phyloP scores from a whole-genome alignment of 2,888 invertebrate genomes.

The Troides oblongomaculatus region DNA sequence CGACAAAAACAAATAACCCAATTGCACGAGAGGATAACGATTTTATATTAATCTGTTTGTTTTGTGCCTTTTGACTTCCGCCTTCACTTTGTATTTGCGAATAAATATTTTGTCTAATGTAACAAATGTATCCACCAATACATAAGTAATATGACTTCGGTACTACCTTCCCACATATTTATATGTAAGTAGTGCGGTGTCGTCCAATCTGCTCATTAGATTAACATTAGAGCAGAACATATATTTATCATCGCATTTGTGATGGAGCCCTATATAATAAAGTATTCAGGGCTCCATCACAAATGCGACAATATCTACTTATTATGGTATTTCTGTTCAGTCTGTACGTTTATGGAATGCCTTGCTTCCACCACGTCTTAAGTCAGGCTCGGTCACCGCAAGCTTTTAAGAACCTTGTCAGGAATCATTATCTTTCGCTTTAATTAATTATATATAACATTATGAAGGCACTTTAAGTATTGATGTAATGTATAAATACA shows the following conservation, averaged over 20 bases:
- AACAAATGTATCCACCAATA: background rate
- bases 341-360: too few species aligned
- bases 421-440: too few species aligned
- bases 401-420: too few species aligned
- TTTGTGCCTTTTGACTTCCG: background rate
- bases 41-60: slow-evolving; percentile 7
- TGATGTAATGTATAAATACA: too few species aligned
- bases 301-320: too few species aligned
- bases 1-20: slow-evolving; percentile 12
- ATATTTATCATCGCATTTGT: background rate
- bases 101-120: background rate
- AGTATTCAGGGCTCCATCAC: too few species aligned
- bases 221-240: background rate
- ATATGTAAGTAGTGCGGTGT: background rate
- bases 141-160: background rate
- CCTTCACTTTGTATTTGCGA: background rate
- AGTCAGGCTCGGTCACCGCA: too few species aligned
- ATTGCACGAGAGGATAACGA: slow-evolving; percentile 23
- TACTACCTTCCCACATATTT: background rate
- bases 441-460: too few species aligned
- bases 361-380: too few species aligned
- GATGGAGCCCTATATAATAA: too few species aligned
- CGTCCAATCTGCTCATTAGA: background rate
- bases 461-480: too few species aligned
- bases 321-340: too few species aligned